phyloP scores from a whole-genome alignment of 2,113 vertebrate genomes.

The Hemicordylus capensis region DNA sequence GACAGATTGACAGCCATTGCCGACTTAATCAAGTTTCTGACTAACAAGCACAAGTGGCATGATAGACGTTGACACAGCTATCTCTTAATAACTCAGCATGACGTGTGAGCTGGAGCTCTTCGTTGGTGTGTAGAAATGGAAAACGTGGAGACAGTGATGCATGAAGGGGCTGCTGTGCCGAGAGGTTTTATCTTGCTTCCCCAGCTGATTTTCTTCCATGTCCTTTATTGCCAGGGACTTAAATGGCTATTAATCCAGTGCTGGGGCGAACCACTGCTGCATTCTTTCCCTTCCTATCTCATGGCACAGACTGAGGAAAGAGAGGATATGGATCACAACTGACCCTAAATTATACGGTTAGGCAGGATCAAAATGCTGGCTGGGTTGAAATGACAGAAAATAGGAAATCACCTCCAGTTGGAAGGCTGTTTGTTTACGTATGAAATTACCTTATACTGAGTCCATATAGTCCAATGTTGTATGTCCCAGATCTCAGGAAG shows the following conservation, averaged over 20 bases:
- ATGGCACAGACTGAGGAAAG: background rate
- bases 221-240: slow-evolving; percentile 1
- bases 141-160: slow-evolving; percentile 9
- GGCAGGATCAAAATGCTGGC: background rate
- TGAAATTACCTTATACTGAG: background rate
- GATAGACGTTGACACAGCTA: slow-evolving; percentile 12
- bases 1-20: slow-evolving; percentile 15
- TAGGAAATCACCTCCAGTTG: background rate
- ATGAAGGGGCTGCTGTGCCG: background rate
- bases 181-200: slow-evolving; percentile 15
- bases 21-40: slow-evolving; percentile 27
- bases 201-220: slow-evolving; percentile 18
- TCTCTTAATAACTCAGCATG: slow-evolving; percentile 31
- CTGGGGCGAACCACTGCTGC: background rate
- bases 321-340: background rate
- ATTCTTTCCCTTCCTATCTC: background rate
- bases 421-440: background rate
- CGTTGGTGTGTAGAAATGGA: background rate
- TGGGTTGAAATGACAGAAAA: background rate
- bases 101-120: background rate
- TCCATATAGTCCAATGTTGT: background rate
- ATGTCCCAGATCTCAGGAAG: background rate
- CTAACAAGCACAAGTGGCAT: slow-evolving; percentile 15
- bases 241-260: slow-evolving; percentile 13
- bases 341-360: background rate